Conservation (phyloP, 2,888 invertebrate genomes). For the Steinernema hermaphroditum region DNA sequence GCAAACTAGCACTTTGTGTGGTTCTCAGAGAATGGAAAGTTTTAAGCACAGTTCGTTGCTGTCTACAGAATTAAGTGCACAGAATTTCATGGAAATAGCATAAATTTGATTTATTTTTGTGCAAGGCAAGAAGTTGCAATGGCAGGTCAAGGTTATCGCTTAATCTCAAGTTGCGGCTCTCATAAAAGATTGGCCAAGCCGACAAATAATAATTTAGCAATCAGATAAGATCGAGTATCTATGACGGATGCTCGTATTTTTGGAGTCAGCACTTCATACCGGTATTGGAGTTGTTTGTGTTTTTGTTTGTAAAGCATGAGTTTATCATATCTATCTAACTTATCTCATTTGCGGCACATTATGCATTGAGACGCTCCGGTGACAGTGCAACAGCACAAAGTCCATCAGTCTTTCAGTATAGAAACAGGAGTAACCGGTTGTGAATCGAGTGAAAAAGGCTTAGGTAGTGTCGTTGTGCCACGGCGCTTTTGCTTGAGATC, state of each 20-base stretch:
- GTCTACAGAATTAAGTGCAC: too few species aligned
- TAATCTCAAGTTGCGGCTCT: not conserved
- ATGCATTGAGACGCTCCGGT: not conserved
- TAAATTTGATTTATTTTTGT: not conserved
- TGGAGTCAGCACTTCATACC: not conserved
- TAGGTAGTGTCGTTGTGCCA: conserved; percentile 1
- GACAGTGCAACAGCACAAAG: not conserved
- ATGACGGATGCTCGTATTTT: not conserved
- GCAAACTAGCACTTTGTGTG: not conserved
- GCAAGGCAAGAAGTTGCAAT: not conserved
- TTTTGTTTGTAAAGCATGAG: not conserved
- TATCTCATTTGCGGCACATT: not conserved
- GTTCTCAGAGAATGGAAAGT: not conserved
- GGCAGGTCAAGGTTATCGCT: not conserved
- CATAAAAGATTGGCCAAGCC: not conserved
- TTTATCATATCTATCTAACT: not conserved
- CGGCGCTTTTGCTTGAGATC: conserved; percentile 11
- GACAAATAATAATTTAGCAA: not conserved
- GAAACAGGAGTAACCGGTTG: conserved; percentile 20
- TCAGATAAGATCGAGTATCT: not conserved
- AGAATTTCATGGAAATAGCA: too few species aligned
- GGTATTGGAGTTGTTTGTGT: not conserved
- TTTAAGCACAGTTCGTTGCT: too few species aligned
- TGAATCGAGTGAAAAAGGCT: not conserved
- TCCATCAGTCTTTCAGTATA: not conserved